Conservation (phyloP, 1,140 invertebrate species). For the Asobara japonica region DNA sequence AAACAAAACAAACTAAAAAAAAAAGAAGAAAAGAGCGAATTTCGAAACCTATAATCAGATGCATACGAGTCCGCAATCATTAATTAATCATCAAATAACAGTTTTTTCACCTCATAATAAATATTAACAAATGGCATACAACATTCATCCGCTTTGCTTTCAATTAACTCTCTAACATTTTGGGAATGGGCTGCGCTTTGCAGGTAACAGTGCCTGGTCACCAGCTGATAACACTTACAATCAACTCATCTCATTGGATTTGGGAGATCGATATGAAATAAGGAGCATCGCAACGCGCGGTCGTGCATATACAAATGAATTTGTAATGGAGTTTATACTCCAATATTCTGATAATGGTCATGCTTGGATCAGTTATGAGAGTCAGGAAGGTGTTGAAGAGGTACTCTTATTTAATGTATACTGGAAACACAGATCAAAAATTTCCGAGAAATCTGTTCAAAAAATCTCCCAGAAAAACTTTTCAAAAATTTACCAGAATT, state of each 20-base stretch:
- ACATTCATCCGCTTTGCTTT: conserved; percentile 36
- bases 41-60: too few relatives aligned
- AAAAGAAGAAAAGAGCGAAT: too few relatives aligned
- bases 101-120: too few relatives aligned
- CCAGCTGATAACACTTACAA: conserved; percentile 84
- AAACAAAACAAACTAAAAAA: too few relatives aligned
- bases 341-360: conserved; percentile 91
- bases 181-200: conserved; percentile 60
- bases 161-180: conserved; percentile 48
- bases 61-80: too few relatives aligned
- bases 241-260: conserved; percentile 85
- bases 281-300: conserved; percentile 86
- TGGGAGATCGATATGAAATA: conserved; percentile 78
- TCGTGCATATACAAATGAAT: conserved; percentile 77
- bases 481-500: too few relatives aligned
- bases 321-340: conserved; percentile 82
- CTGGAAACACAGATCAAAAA: background rate
- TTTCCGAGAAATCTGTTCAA: background rate
- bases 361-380: conserved; percentile 81
- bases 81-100: too few relatives aligned
- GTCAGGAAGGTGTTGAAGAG: conserved; percentile 77
- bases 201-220: conserved; percentile 84
- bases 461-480: too few relatives aligned
- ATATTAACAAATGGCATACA: too few relatives aligned
- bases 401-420: conserved; percentile 66